Percentiles rank a stretch among this genome's conserved stretches.
These are phyloP conservation scores for Bombylius major DNA, from an alignment of 2,888 invertebrate genomes.

Conservation along the genomic window DNA sequence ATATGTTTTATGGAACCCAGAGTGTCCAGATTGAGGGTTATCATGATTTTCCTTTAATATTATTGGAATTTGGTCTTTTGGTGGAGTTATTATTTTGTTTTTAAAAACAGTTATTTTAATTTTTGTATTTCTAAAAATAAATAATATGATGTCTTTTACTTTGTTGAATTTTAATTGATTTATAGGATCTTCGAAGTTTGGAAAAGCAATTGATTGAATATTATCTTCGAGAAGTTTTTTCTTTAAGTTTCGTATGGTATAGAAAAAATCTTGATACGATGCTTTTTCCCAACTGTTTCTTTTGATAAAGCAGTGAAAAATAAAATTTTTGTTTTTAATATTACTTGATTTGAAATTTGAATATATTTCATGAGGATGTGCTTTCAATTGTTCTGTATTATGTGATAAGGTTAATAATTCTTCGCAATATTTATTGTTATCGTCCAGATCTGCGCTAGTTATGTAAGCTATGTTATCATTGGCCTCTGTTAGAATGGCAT, in stretches of 20 bases:
- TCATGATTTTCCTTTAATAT: slow-evolving; percentile 12
- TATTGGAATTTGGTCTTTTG: neutral
- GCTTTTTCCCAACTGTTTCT: neutral
- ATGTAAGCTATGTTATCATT: neutral
- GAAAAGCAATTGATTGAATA: neutral
- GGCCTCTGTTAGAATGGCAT: neutral
- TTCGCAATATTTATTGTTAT: neutral
- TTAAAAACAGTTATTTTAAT: slow-evolving; percentile 1
- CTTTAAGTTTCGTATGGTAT: neutral
- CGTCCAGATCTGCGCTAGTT: neutral
- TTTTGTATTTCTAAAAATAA: neutral
- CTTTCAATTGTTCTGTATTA: neutral
- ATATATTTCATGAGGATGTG: slow-evolving; percentile 2
- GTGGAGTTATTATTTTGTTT: neutral
- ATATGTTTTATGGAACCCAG: slow-evolving; percentile 13
- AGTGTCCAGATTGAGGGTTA: neutral
- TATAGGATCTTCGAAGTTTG: neutral
- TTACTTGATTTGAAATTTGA: slow-evolving; percentile 1
- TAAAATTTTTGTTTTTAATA: neutral
- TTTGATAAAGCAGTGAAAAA: slow-evolving; percentile 7
- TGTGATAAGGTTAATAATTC: neutral
- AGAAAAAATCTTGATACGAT: neutral
- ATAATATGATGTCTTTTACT: neutral
- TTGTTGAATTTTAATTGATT: slow-evolving; percentile 6
- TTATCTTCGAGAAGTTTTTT: neutral